Evolutionary conservation across 2,797 vertebrate genomes (phyloP), one percentile per base, ranked within the genome.

Genomic region (Hypotaenidia okinawae): DNA sequence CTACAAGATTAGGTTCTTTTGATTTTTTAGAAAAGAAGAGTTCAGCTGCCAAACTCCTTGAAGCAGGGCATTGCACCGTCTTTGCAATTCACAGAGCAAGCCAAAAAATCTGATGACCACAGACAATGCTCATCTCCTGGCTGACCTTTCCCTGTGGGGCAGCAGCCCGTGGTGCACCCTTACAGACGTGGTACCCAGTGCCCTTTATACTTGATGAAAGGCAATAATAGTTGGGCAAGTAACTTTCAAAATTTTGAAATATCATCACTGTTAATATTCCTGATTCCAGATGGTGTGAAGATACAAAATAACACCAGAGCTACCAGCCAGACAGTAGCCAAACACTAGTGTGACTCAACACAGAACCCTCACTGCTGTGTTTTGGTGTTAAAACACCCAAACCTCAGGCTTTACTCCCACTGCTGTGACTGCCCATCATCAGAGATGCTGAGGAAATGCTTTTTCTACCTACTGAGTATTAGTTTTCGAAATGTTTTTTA

Each of bases 61-160:
- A 89, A 94, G 67, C 30, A 62, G 41, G 45, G 28, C 54, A 49
- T 62, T 78, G 58, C 24, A 89, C 39, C 0, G 1, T 55, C 55
- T 69, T 76, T 79, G 51, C 22, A 69, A 58, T 64, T 91, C 55
- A 87, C 74, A 78, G 63, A 84, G 77, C 43, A 52, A 69, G 47
- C n/a, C 33, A 84, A 87, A 95, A 93, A 78, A 61, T 87, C 61
- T 94, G 87, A 85, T 91, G 89, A 85, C 18, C 21, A 22, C 2
- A 73, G 68, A 16, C 1, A 3, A 39, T 67, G 75, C 79, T 93
- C 76, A 93, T 79, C 66, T 94, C 51, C 78, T 89, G 79, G 75
- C 75, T 93, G 89, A 90, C 75, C 75, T 90, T 94, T 35, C 23
- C 21, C 21, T 5, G 17, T 11, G 18, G 51, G 7, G 9, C 63